Base-by-base conservation (phyloP, 2,113 vertebrate genomes). In the Colistium nudipinnis region DNA sequence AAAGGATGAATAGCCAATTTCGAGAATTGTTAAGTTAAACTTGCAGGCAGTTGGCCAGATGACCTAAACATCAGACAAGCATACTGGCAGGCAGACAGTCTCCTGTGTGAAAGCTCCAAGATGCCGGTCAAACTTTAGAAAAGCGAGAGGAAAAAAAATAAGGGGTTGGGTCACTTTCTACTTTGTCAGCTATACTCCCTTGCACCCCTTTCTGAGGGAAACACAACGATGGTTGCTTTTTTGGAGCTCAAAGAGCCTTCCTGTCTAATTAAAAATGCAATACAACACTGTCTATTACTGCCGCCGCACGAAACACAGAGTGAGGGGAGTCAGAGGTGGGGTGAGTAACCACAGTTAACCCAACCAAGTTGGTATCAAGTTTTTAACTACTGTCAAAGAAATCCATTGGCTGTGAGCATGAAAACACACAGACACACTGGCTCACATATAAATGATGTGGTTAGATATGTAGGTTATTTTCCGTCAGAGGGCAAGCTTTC, bases 401-500 rank as follows among this genome's bases (percentile, higher is more conserved):
- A 86, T 78, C 65, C 65, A 52, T 80, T 59, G 33, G 62, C 73
- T 55, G 44, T 13, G 3, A 57, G 20, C 57, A 59, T 56, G 33
- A 41, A 51, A 43, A 77, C 51, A 73, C 64, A 60, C 62, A 64
- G 54, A 69, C 63, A 56, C 68, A 35, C 35, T 43, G 39, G 20
- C 38, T n/a, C 27, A 62, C 69, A 67, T 60, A 76, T 57, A 60
- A 54, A 48, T 62, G 54, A 35, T 14, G 56, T 24, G 93, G 92
- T 94, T 83, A 93, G 90, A 92, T 91, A 93, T 93, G 93, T 93
- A n/a, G n/a, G n/a, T n/a, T n/a, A 93, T 91, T 93, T 88, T 95
- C 94, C 93, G 94, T 92, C 92, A 94, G 93, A 93, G 94, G 93
- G 92, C 91, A 92, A 89, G 93, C 93, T 92, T 93, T 90, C 91